Conservation (phyloP, 1,140 invertebrate species). For the Eufriesea mexicana region DNA sequence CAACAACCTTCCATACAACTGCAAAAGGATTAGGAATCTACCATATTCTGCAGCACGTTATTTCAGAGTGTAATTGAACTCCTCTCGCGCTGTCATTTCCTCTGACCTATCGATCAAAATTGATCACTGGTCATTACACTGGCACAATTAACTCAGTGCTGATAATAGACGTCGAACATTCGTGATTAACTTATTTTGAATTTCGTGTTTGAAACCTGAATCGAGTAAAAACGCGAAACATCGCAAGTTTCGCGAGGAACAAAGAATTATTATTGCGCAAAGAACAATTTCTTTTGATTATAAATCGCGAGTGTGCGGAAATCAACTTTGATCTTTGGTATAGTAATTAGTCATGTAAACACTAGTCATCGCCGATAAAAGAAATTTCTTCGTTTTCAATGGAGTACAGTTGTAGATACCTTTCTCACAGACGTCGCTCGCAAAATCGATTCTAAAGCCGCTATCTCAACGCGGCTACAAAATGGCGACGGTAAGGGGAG, state of each 20-base stretch:
- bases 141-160: slow-evolving; percentile 3
- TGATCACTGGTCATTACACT: neutral
- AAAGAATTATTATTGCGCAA: neutral
- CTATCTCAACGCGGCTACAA: neutral
- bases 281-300: neutral
- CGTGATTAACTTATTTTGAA: too few species aligned
- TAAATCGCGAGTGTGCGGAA: neutral
- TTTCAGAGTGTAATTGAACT: slow-evolving; percentile 52
- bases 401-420: neutral
- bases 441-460: neutral
- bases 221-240: neutral
- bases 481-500: neutral
- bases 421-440: neutral
- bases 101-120: slow-evolving; percentile 18
- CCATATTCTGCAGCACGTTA: slow-evolving; percentile 54
- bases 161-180: neutral
- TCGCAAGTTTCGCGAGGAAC: neutral
- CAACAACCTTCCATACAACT: slow-evolving; percentile 47
- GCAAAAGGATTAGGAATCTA: slow-evolving; percentile 68
- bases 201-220: neutral
- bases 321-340: neutral
- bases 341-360: neutral
- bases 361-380: neutral
- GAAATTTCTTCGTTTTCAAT: slow-evolving; percentile 7
- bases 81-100: slow-evolving; percentile 37